Evolutionary conservation across 2,113 vertebrate genomes (phyloP).

Genomic region (Pantherophis guttatus): DNA sequence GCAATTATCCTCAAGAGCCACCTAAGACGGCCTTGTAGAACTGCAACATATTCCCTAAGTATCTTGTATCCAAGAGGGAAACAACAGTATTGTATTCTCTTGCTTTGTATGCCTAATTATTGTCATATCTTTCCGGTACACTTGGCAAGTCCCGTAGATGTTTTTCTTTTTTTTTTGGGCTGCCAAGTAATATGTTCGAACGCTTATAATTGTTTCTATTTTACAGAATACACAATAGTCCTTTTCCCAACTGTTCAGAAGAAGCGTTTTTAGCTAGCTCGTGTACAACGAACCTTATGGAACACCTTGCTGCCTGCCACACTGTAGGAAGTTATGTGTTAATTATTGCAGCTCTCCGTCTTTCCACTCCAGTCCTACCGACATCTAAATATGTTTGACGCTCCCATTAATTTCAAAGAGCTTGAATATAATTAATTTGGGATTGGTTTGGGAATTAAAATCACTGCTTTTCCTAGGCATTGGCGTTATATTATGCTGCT

Average conservation of each 20-base stretch:
- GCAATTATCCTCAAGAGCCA: constrained; percentile 54
- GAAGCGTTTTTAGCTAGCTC: neutral
- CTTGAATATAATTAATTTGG: neutral
- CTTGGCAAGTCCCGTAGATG: neutral
- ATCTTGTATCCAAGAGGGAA: constrained; percentile 24
- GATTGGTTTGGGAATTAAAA: neutral
- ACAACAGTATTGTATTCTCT: constrained; percentile 17
- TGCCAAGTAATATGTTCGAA: neutral
- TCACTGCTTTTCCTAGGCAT: neutral
- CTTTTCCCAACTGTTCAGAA: constrained; percentile 1
- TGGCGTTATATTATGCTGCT: too few species aligned
- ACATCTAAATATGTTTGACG: neutral
- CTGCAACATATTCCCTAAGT: constrained; percentile 11
- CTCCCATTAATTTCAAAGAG: neutral
- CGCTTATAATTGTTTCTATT: neutral
- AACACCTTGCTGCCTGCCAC: neutral
- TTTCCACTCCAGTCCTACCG: neutral
- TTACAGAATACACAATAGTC: neutral
- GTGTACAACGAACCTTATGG: neutral
- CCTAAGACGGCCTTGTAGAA: constrained; percentile 44
- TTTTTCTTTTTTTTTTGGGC: neutral
- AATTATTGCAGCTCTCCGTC: neutral
- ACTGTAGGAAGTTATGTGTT: neutral
- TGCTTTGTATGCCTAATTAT: constrained; percentile 27
- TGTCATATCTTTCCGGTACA: neutral